Evolutionary conservation across 2,888 invertebrate genomes (phyloP).

Genomic region (Kryphioiulus occultus): DNA sequence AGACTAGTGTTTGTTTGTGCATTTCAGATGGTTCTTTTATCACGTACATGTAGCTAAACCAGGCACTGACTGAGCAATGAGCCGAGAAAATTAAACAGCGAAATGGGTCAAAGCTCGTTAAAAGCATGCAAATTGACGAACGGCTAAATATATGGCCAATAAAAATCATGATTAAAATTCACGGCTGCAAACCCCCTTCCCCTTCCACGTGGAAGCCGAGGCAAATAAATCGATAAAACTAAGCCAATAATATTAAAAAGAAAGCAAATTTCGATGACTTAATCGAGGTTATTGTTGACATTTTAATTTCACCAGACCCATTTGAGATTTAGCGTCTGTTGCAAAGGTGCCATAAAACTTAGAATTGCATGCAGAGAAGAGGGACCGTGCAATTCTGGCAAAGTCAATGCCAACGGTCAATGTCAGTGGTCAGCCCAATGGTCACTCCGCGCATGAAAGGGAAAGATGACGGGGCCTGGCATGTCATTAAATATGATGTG

Average conservation of each 20-base stretch:
- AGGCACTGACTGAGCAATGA: background rate
- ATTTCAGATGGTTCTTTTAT: background rate
- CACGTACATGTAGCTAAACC: background rate
- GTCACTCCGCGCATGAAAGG: background rate
- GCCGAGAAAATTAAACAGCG: background rate
- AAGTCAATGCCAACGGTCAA: background rate
- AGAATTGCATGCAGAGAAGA: background rate
- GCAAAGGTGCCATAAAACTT: background rate
- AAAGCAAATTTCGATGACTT: background rate
- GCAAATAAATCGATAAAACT: background rate
- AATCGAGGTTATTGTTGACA: background rate
- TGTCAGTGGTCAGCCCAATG: background rate
- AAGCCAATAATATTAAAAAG: background rate
- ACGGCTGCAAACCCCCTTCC: background rate
- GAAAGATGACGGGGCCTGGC: background rate
- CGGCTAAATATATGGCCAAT: background rate
- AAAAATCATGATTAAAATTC: slow-evolving; percentile 20
- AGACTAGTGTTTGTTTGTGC: background rate
- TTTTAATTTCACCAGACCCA: background rate
- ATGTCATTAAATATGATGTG: slow-evolving; percentile 39
- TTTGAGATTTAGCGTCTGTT: background rate
- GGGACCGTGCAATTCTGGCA: background rate
- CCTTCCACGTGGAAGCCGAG: background rate
- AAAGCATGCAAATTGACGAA: background rate
- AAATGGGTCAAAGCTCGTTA: background rate